phyloP scores from a whole-genome alignment of 2,113 vertebrate genomes.

The Tachuris rubrigastra region DNA sequence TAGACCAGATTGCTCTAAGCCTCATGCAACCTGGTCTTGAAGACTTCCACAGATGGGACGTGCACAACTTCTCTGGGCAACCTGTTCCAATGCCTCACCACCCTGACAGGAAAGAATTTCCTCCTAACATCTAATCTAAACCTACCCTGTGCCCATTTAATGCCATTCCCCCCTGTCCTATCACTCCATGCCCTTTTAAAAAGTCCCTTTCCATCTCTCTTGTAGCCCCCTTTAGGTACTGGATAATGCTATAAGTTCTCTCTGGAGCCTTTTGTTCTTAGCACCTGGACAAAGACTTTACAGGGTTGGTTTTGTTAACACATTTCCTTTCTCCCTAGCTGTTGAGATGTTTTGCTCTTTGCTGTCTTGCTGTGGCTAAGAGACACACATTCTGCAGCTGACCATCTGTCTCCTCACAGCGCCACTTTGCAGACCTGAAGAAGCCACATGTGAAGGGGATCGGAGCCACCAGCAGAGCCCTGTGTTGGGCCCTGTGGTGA shows the following conservation, averaged over 20 bases:
- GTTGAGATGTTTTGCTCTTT: neutral
- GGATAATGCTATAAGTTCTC: neutral
- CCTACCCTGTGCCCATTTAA: neutral
- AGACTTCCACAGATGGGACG: neutral
- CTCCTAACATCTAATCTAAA: neutral
- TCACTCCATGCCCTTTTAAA: neutral
- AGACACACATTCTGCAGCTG: fast-evolving
- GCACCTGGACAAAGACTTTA: too few relatives aligned
- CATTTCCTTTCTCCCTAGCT: neutral
- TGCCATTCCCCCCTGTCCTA: neutral
- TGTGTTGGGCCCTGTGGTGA: neutral
- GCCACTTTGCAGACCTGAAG: neutral
- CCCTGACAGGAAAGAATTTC: neutral
- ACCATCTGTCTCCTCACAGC: fast-evolving
- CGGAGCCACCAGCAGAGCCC: fast-evolving
- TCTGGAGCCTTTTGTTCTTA: neutral
- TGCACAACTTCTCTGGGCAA: neutral
- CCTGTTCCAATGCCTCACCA: neutral
- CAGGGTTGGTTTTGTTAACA: neutral
- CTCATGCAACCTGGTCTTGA: neutral
- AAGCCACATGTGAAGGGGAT: fast-evolving
- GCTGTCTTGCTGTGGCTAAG: neutral
- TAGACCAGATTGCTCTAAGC: neutral
- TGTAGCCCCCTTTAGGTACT: neutral
- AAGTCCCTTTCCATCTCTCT: neutral